Evolutionary conservation across 2,797 vertebrate genomes (phyloP), one percentile per base, ranked within the genome.

Genomic region (Caiman crocodilus): DNA sequence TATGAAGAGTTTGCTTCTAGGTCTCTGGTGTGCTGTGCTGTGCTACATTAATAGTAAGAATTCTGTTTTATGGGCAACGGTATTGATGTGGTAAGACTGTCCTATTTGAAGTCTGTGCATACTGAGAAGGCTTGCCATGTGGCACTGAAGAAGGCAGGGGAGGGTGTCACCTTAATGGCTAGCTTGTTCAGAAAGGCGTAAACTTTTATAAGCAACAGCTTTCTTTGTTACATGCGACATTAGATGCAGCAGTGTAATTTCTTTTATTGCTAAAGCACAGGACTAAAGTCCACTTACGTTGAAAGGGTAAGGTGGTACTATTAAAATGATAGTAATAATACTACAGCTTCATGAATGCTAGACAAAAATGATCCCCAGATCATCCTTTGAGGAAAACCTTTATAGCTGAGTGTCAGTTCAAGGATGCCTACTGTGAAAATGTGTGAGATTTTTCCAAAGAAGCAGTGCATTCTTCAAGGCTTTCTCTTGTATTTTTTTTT

Each of bases 31-130:
- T 14, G 90, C 80, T 30, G 4, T 14, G 64, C 84, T 94, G 91
- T 95, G 91, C 59, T 90, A 82, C 88, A 23, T 23, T 23, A 20
- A 21, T 21, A 3, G 21, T 84, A 93, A 80, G 89, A 91, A 50
- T 80, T 58, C 91, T 74, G 8, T 91, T 93, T 91, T 78, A 78
- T 80, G 87, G 64, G 79, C 94, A 92, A 63, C 86, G 59, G 60
- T 93, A 81, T 93, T 96, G 83, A 93, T 92, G 69, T 89, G 84
- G 82, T 82, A 87, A 81, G 69, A 25, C 35, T 73, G 59, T 92
- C 61, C 59, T 90, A 21, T 5, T 84, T 75, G 89, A 92, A 92
- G 32, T 57, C 71, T 74, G 65, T 79, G 75, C 90, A 93, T 89
- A 91, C 23, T 71, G 78, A 93, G 87, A 81, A 91, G 83, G 61